A percentile compares a stretch with the other conserved stretches of the same genome.
Evolutionary conservation across 2,113 vertebrate species (phyloP).

Genomic region (Ondatra zibethicus): DNA sequence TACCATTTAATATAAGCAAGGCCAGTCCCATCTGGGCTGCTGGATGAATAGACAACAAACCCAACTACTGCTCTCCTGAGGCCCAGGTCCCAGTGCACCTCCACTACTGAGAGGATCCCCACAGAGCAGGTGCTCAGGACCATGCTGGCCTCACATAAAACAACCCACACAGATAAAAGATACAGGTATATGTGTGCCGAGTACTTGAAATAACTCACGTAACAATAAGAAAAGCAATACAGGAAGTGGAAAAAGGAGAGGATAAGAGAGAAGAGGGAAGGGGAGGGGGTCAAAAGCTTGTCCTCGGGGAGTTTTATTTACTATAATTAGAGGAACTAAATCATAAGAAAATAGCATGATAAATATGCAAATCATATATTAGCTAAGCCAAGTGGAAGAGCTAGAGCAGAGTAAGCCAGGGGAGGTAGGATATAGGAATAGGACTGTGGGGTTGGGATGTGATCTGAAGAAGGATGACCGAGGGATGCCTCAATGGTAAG

Average conservation of each 20-base stretch:
- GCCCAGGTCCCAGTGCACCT: not conserved
- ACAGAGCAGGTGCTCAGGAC: not conserved
- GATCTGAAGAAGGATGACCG: not conserved
- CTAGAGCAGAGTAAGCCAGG: not conserved
- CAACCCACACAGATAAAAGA: not conserved
- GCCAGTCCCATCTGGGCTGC: not conserved
- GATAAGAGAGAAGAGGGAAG: too few relatives aligned
- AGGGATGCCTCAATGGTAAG: not conserved
- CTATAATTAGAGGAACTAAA: constrained; percentile 32
- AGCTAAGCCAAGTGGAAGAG: not conserved
- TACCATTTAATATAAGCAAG: not conserved
- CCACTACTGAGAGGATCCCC: not conserved
- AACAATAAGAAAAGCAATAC: not conserved
- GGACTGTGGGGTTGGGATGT: not conserved
- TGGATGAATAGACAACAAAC: not conserved
- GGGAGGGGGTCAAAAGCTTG: not conserved
- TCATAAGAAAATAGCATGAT: not conserved
- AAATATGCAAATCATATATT: not conserved
- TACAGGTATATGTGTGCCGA: not conserved
- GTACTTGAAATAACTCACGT: not conserved
- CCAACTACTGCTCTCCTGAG: not conserved
- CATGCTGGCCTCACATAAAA: not conserved
- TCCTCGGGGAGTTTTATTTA: not conserved
- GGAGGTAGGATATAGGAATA: not conserved
- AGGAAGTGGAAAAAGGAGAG: not conserved